Evolutionary conservation across 2,797 vertebrate genomes (phyloP), one percentile per base, ranked within the genome.

Genomic region (Cirrhinus molitorella): DNA sequence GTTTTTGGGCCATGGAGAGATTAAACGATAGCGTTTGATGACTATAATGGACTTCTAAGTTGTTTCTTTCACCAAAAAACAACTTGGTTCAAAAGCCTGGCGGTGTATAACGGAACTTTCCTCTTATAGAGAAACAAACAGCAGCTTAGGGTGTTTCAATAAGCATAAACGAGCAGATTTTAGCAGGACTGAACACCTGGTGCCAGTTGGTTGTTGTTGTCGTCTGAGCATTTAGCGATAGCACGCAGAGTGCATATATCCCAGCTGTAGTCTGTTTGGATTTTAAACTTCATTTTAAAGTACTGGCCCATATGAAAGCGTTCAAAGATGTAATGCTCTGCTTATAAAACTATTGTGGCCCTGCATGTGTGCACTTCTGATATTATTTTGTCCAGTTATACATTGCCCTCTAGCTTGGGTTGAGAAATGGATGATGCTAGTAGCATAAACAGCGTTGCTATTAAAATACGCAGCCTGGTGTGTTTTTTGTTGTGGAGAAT

Each of bases 141-240:
- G 40, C 8, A n/a, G 53, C 8, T 72, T 8, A 17, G n/a, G 34
- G n/a, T 82, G 45, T 66, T 40, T 74, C n/a, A 66, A 28, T 51
- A 28, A 82, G 51, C 61, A 57, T 9, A 28, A 70, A 31, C 40
- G 25, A 68, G 17, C 17, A 47, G 49, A 25, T 68, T 83, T 59
- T 8, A 59, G 19, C 37, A 43, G 49, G 37, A 23, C 73, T 23
- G n/a, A 51, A 61, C 81, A 78, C 74, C 74, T 61, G 53, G 81
- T 83, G 28, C 53, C 81, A 68, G 51, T 34, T 83, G 75, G 40
- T 83, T 83, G 81, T 83, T 83, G 72, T 83, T 66, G 82, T 83
- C 65, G 82, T 83, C 65, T 70, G 72, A 76, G 81, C 73, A 47
- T 65, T 75, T 83, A 76, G 81, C 80, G 5, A 10, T 75, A 83